A percentile compares a stretch with the other conserved stretches of the same genome.
These are phyloP conservation scores for Aleiodes testaceus DNA, from an alignment of 2,888 invertebrate species.

Conservation along the genomic window DNA sequence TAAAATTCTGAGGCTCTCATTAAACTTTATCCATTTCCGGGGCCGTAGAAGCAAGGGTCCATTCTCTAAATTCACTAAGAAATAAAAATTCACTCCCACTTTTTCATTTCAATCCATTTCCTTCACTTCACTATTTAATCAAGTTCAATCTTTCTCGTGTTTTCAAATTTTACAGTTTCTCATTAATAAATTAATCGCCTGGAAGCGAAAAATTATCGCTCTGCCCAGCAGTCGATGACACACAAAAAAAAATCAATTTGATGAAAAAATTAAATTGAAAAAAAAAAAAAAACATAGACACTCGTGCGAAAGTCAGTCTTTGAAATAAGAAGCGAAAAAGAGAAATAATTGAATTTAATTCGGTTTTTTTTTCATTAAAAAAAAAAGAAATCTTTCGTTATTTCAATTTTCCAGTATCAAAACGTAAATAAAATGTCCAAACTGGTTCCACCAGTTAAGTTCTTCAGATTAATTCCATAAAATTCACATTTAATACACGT, in stretches of 20 bases:
- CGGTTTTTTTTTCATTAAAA: background rate
- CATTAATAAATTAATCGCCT: slow-evolving; percentile 1
- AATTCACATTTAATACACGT: slow-evolving; percentile 16
- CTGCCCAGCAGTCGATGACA: slow-evolving; percentile 4
- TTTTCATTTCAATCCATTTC: slow-evolving; percentile 41
- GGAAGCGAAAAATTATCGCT: slow-evolving; percentile 12
- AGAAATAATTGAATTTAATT: slow-evolving; percentile 33
- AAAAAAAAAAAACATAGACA: slow-evolving; percentile 53
- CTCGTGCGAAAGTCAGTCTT: slow-evolving; percentile 65
- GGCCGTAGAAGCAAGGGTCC: slow-evolving; percentile 59
- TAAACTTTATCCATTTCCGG: background rate
- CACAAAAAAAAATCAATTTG: background rate
- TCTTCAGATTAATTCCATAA: background rate
- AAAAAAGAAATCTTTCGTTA: slow-evolving; percentile 36
- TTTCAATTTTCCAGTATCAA: slow-evolving; percentile 11
- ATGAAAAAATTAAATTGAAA: slow-evolving; percentile 7
- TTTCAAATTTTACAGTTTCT: slow-evolving; percentile 1
- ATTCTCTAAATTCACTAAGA: slow-evolving; percentile 46
- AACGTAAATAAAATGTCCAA: slow-evolving; percentile 43
- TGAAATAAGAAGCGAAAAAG: slow-evolving; percentile 60
- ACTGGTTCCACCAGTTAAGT: slow-evolving; percentile 4
- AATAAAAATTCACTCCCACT: slow-evolving; percentile 30
- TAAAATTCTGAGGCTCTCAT: slow-evolving; percentile 64
- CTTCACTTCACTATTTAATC: slow-evolving; percentile 37
- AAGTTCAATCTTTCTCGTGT: slow-evolving; percentile 34